Evolutionary conservation across 2,113 vertebrate species (phyloP).

Genomic region (Gallinago media): DNA sequence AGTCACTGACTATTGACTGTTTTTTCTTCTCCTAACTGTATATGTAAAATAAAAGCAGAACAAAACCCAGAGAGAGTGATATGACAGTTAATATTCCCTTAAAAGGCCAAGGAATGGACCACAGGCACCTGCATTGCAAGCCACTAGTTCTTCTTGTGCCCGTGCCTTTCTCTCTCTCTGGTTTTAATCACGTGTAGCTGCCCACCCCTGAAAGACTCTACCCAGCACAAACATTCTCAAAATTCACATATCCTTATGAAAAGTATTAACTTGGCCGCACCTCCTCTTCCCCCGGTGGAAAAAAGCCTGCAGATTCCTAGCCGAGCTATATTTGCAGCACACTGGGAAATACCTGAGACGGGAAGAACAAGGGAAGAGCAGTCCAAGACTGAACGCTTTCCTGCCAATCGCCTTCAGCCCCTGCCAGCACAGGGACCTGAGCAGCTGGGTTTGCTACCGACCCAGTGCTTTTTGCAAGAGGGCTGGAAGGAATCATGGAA

Average conservation of each 20-base stretch:
- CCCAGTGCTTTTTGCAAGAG: not conserved
- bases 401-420: not conserved
- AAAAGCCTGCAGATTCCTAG: not conserved
- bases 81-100: not conserved
- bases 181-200: not conserved
- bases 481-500: not conserved
- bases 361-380: not conserved
- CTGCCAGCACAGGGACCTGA: not conserved
- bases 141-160: not conserved
- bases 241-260: not conserved
- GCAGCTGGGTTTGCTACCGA: not conserved
- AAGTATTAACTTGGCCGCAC: not conserved
- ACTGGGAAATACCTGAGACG: not conserved
- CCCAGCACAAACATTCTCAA: not conserved
- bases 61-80: not conserved
- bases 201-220: not conserved
- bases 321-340: not conserved
- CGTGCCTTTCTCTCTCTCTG: not conserved
- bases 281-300: not conserved
- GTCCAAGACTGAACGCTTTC: not conserved
- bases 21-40: not conserved
- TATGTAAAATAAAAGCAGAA: not conserved
- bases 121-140: not conserved
- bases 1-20: rapidly evolving
- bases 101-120: not conserved